Percentiles rank a stretch among this genome's conserved stretches.
These are phyloP conservation scores for Pelecanoides urinatrix DNA, from an alignment of 2,113 vertebrate genomes.

Conservation along the genomic window DNA sequence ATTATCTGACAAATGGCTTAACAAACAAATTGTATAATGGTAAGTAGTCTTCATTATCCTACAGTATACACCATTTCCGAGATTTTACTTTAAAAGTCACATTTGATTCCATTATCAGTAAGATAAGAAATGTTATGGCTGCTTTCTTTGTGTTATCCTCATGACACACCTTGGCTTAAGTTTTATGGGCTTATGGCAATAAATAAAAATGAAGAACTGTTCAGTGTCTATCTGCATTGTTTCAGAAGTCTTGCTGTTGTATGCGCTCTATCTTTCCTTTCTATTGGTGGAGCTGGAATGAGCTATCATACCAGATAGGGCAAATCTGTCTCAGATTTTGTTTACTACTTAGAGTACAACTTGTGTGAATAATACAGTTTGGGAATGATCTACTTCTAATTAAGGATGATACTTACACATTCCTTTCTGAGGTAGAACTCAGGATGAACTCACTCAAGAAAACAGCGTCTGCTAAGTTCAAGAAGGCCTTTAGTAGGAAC, in stretches of 20 bases:
- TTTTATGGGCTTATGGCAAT: background rate
- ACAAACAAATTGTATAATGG: background rate
- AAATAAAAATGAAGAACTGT: background rate
- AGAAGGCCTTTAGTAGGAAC: background rate
- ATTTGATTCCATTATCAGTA: background rate
- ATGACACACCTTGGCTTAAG: background rate
- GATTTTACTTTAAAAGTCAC: background rate
- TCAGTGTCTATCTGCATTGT: background rate
- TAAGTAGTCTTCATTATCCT: background rate
- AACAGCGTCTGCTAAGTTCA: background rate
- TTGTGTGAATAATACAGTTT: background rate
- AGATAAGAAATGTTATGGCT: background rate
- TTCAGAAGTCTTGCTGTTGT: background rate
- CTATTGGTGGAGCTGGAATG: background rate
- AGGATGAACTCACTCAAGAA: background rate
- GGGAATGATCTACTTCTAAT: background rate
- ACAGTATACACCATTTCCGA: background rate
- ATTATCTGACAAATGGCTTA: background rate
- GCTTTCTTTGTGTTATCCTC: background rate
- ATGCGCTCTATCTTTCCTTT: background rate
- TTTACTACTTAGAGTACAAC: background rate
- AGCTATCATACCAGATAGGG: background rate
- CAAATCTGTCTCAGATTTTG: background rate
- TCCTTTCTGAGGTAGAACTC: background rate
- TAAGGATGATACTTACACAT: background rate